Evolutionary conservation across 2,797 vertebrate genomes (phyloP), one percentile per base, ranked within the genome.

Genomic region (Rhodeus uyekii): DNA sequence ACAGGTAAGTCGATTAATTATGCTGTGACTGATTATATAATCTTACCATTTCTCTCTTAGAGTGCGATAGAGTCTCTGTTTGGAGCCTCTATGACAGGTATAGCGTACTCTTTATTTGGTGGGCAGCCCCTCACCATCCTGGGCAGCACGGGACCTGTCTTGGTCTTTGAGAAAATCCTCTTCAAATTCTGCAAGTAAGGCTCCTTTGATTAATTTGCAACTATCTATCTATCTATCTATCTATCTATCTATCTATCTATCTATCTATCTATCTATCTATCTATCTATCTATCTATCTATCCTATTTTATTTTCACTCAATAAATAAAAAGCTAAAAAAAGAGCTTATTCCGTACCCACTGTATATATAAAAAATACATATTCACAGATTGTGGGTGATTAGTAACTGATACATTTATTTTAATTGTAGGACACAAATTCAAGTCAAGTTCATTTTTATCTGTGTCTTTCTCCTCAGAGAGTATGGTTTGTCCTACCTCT

Each of bases 1-100:
- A 29, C 42, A 2, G 12, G 61, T 10, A 58, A 4, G 27, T 76
- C 4, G 19, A 16, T 63, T 69, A 8, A 60, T 29, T 34, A 39
- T 34, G 29, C 29, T 67, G 18, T 38, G 24, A 58, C n/a, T 16
- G 50, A 48, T 50, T 4, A 63, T 71, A 6, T 53, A 2, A 50
- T 60, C 48, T 32, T 61, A 2, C 39, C 18, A 7, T 50, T 58
- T 58, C 84, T 85, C 73, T 75, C 27, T 63, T 92, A 99, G 98
- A 99, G 98, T 94, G 98, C 98, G 81, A 99, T 99, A n/a, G 98
- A 99, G 92, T 99, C 98, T 0, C 92, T 99, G 79, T 99, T 99
- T 78, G 98, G 98, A 89, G 98, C 98, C 4, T 99, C 98, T 78
- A 99, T 99, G 98, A 99, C 98, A 32, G 98, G 98, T 29, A 99